Base-by-base conservation (phyloP, 37 sponge, comb jelly and placozoan genomes). In the Cliona cf. orientalis region DNA sequence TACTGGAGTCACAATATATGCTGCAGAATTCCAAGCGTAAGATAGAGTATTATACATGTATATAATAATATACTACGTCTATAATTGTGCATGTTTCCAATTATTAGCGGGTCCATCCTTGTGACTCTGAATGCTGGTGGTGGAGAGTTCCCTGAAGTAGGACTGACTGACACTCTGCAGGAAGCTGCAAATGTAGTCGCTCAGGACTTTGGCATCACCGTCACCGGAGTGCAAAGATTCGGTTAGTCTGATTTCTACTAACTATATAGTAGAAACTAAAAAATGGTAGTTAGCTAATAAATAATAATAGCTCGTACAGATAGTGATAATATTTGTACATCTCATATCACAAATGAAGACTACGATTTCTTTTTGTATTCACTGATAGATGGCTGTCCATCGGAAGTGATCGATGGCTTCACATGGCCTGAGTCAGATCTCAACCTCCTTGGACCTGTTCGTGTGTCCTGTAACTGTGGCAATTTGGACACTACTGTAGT, bases 351-450 rank as follows among this genome's bases (percentile, higher is more conserved):
- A n/a, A n/a, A 61, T 17, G 6, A 61, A 17, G 26, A 25, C n/a
- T 6, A 17, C 62, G 11, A 31, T 61, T 61, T 61, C 17, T 21
- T 17, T 49, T 17, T 11, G 11, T 21, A 21, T n/a, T n/a, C n/a
- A n/a, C n/a, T n/a, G n/a, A n/a, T 31, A 78, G 78, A 78, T 64
- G 78, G 78, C 26, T 78, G 78, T 64, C 49, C 66, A 63, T 23
- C 26, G 46, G 78, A 75, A 1, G 9, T 39, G 40, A 56, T 60
- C 42, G 28, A 75, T 28, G 36, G 40, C 22, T 60, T 41, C 46
- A 25, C 1, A 46, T 78, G 78, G 78, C 78, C 65, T 2, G 78
- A 78, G 29, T 78, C 66, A 3, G 76, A 75, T 25, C 32, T 75
- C 12, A 46, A 44, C 33, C 4, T 19, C 62, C 5, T 6, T 32